phyloP scores from a whole-genome alignment of 1,140 invertebrate genomes.

The Steinernema feltiae region DNA sequence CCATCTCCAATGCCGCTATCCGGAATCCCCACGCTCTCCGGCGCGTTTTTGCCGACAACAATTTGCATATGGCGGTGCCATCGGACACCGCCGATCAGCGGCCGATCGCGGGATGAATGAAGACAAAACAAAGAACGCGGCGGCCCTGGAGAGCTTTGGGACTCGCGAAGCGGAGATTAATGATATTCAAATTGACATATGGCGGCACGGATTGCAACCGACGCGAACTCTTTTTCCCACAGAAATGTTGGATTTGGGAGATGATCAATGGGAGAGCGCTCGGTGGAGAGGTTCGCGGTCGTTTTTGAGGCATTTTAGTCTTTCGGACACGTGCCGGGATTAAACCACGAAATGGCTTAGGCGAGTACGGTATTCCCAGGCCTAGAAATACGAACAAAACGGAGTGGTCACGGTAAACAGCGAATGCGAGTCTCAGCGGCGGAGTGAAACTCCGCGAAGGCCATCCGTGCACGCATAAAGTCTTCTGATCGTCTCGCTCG shows the following conservation, averaged over 20 bases:
- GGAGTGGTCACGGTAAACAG: too few species aligned
- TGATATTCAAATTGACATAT: not conserved
- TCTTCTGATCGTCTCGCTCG: not conserved
- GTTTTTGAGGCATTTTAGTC: too few species aligned
- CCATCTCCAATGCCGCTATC: not conserved
- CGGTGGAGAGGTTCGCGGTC: not conserved
- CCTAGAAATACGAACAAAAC: too few species aligned
- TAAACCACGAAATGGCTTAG: too few species aligned
- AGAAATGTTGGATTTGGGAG: not conserved
- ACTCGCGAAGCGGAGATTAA: not conserved
- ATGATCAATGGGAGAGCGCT: not conserved
- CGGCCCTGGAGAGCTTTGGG: not conserved
- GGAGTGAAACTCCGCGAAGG: slow-evolving; percentile 6
- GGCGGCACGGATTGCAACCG: slow-evolving; percentile 6
- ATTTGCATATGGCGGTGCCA: slow-evolving; percentile 1
- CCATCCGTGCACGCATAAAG: slow-evolving; percentile 10
- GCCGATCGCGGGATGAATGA: not conserved
- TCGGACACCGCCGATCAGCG: not conserved
- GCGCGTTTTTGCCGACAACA: not conserved
- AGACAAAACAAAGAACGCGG: slow-evolving; percentile 5
- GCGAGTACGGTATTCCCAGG: too few species aligned
- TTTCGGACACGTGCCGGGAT: too few species aligned
- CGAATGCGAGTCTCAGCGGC: too few species aligned
- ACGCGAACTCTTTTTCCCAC: not conserved
- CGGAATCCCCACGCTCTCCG: not conserved